phyloP scores from a whole-genome alignment of 2,797 vertebrate genomes.

The Mastacembelus armatus region DNA sequence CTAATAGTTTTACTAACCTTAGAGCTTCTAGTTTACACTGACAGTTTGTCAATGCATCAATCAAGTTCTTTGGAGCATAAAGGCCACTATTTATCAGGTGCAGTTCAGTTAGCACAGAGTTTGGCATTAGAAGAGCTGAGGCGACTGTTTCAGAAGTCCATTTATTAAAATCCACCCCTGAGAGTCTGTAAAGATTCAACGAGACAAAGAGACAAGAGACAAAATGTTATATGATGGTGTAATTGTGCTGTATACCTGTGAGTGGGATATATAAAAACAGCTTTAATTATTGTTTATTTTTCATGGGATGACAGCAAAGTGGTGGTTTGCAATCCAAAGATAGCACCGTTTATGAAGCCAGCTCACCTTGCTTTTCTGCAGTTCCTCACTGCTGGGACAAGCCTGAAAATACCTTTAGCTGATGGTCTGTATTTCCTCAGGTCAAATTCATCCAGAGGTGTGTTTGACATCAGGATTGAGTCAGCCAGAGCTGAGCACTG shows the following conservation, averaged over 20 bases:
- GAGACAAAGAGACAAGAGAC: background rate
- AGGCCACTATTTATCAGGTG: background rate
- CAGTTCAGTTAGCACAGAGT: constrained; percentile 44
- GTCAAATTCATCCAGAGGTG: constrained; percentile 43
- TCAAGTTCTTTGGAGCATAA: background rate
- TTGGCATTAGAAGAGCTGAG: constrained; percentile 39
- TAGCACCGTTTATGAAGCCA: background rate
- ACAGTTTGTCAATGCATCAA: constrained; percentile 24
- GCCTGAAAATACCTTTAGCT: constrained; percentile 23
- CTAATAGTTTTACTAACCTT: constrained; percentile 35
- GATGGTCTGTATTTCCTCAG: constrained; percentile 52
- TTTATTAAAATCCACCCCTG: background rate
- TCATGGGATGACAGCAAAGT: background rate
- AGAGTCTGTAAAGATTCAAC: constrained; percentile 25
- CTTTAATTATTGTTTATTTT: background rate
- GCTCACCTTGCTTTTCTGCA: constrained; percentile 34
- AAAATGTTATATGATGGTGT: background rate
- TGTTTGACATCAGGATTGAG: constrained; percentile 36
- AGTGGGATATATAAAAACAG: background rate
- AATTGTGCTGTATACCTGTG: background rate
- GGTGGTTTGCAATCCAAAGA: background rate
- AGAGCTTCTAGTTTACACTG: constrained; percentile 40
- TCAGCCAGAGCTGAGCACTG: constrained; percentile 49
- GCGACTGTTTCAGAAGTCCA: constrained; percentile 21
- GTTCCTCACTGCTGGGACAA: constrained; percentile 50